phyloP scores from a whole-genome alignment of 92 coral and sea anemone genomes.

The Phenganax subtilis region DNA sequence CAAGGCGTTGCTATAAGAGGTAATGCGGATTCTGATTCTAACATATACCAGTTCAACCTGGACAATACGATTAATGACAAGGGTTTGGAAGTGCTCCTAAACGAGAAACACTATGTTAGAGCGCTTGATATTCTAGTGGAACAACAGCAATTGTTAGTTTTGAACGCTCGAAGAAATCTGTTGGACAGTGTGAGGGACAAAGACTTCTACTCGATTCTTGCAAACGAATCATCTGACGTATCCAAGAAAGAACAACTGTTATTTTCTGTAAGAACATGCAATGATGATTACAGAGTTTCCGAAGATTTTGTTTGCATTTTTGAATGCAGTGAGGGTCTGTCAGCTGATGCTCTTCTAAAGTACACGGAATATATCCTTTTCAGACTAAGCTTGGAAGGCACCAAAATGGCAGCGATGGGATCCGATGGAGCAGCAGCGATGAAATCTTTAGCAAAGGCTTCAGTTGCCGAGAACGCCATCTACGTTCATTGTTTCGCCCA shows the following conservation, averaged over 20 bases:
- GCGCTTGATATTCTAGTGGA: constrained; percentile 31
- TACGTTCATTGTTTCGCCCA: too few relatives aligned
- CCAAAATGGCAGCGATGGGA: constrained; percentile 16
- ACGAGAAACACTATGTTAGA: constrained; percentile 20
- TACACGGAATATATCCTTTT: constrained; percentile 3
- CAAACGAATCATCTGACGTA: constrained; percentile 33
- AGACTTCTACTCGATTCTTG: constrained; percentile 28
- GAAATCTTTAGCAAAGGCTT: constrained; percentile 9
- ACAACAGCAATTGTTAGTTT: constrained; percentile 24
- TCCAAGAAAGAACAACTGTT: constrained; percentile 30
- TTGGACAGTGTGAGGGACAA: neutral
- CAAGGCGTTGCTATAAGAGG: constrained; percentile 35
- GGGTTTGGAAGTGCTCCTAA: constrained; percentile 16
- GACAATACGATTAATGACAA: constrained; percentile 25
- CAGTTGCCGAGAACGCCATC: neutral
- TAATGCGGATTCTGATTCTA: constrained; percentile 6
- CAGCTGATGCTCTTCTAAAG: constrained; percentile 11
- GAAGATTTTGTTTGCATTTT: constrained; percentile 11
- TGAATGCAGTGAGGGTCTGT: neutral
- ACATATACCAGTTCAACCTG: constrained; percentile 28
- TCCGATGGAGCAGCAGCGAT: neutral
- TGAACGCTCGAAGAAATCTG: constrained; percentile 15
- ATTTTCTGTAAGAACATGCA: constrained; percentile 8
- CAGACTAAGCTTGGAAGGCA: constrained; percentile 4
- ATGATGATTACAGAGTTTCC: constrained; percentile 20